These are phyloP conservation scores for Etheostoma spectabile DNA, from an alignment of 2,113 vertebrate species.

Conservation along the genomic window DNA sequence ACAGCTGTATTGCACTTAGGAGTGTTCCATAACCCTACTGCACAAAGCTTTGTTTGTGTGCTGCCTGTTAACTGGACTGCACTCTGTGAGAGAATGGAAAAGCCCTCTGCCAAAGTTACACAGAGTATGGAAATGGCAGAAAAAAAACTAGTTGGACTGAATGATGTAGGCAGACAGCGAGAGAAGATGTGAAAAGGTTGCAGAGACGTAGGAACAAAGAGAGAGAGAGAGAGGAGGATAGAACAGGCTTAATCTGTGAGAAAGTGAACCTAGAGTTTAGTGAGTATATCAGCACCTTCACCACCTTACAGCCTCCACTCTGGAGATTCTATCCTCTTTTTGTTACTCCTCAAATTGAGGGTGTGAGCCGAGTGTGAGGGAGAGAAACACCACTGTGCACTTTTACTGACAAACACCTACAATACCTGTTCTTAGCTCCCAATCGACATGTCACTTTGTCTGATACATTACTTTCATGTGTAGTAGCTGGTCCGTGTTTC, in stretches of 20 bases:
- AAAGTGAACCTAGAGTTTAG: constrained; percentile 40
- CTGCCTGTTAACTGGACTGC: constrained; percentile 41
- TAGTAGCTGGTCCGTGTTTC: constrained; percentile 16
- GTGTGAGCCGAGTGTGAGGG: neutral
- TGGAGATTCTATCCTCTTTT: constrained; percentile 33
- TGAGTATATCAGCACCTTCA: constrained; percentile 36
- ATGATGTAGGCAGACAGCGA: constrained; percentile 1
- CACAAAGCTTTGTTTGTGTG: constrained; percentile 28
- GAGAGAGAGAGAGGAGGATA: neutral
- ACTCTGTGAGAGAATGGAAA: constrained; percentile 61
- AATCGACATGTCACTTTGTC: constrained; percentile 32
- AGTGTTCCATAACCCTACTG: constrained; percentile 1
- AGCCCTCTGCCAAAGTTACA: constrained; percentile 53
- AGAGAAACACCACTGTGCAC: neutral
- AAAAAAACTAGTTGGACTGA: constrained; percentile 6
- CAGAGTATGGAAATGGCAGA: constrained; percentile 46
- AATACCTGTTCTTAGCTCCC: constrained; percentile 26
- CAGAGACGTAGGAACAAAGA: constrained; percentile 39
- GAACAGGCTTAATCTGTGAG: constrained; percentile 37
- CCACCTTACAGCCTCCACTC: constrained; percentile 26
- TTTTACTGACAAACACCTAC: constrained; percentile 50
- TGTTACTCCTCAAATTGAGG: constrained; percentile 42
- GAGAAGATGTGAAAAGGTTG: constrained; percentile 20
- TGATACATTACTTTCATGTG: constrained; percentile 37
- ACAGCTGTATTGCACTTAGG: constrained; percentile 30